Base-by-base conservation (phyloP, 2,888 invertebrate genomes). In the Saturnia pavonia region DNA sequence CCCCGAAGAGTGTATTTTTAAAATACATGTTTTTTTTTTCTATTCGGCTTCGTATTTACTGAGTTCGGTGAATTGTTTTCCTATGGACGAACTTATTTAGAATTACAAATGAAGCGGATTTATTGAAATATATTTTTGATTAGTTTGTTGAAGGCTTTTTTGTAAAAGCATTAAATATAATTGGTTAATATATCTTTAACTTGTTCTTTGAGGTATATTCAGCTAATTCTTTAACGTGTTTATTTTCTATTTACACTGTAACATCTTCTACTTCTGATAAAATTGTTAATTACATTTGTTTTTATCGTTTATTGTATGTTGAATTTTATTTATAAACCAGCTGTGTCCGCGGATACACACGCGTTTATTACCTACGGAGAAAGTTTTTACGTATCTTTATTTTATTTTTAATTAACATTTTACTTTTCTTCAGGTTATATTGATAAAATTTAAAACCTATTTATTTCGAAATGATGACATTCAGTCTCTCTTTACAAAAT, bases 111-210 rank as follows among this genome's bases (percentile, higher is more conserved):
- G 66, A 71, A 69, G 34, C 72, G 60, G 60, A 69, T 69, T 69
- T 57, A 69, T 69, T 66, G 77, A 76, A 81, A 85, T 82, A 80
- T 84, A 86, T 85, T 85, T 84, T 80, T 80, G 84, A 85, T 83
- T 84, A 86, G 83, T 85, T 43, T 19, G 27, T n/a, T n/a, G 65
- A 69, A 48, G 57, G 11, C 3, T 57, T 54, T 57, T 57, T 25
- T 57, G 57, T 57, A 25, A 9, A 57, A 25, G 12, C 9, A 57
- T 57, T 11, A 25, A 57, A 57, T 57, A 57, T 22, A 25, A 25
- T 57, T 57, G 25, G 57, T 57, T 16, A 57, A 25, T 57, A 57
- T 57, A 12, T 57, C 8, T 57, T 25, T 57, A 25, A 25, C 9
- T 9, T 22, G 22, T 25, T 57, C 25, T 25, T 57, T 22, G 22